These are phyloP conservation scores for Chloropsis cyanopogon DNA, from an alignment of 2,113 vertebrate genomes.

Conservation along the genomic window DNA sequence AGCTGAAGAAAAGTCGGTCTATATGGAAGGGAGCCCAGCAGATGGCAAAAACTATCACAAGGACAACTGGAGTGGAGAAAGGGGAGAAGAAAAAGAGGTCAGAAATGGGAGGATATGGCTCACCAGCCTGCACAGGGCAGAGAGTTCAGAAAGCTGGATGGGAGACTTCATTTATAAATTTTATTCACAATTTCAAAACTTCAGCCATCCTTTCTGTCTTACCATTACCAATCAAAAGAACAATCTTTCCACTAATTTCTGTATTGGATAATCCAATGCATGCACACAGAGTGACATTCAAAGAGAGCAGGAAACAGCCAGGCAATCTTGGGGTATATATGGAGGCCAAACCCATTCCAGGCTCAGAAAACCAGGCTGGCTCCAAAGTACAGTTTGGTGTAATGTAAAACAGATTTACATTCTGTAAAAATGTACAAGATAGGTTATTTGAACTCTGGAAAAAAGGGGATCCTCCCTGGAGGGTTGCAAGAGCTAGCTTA, in stretches of 20 bases:
- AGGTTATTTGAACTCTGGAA: not conserved
- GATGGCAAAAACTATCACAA: conserved; percentile 76
- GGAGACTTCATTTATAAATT: not conserved
- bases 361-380: not conserved
- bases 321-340: not conserved
- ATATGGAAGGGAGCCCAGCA: conserved; percentile 80
- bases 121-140: not conserved
- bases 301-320: not conserved
- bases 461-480: not conserved
- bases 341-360: not conserved
- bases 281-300: not conserved
- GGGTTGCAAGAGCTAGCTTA: not conserved
- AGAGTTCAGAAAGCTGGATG: not conserved
- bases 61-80: conserved; percentile 64
- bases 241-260: not conserved
- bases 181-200: not conserved
- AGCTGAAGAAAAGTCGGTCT: conserved; percentile 80
- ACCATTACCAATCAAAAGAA: not conserved
- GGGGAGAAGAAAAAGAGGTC: not conserved
- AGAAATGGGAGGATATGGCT: not conserved
- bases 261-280: not conserved
- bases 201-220: not conserved
- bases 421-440: not conserved
- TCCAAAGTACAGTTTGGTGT: not conserved
- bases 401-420: not conserved